These are phyloP conservation scores for Gavialis gangeticus DNA, from an alignment of 2,113 vertebrate genomes.

Conservation along the genomic window DNA sequence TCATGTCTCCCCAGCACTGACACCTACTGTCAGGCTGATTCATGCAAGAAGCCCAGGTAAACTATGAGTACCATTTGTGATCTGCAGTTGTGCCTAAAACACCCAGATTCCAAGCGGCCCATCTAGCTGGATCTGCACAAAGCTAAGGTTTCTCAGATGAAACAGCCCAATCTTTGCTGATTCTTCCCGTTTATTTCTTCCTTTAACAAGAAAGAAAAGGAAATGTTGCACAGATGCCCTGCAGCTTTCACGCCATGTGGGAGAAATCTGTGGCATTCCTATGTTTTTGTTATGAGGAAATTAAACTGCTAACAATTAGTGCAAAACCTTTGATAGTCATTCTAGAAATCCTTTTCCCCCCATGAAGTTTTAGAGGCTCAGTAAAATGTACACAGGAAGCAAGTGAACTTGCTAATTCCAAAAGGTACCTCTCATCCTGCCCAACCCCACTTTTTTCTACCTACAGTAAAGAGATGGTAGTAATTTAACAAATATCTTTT, in stretches of 20 bases:
- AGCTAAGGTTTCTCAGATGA: background rate
- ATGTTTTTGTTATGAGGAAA: background rate
- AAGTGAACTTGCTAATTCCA: background rate
- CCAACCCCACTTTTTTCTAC: background rate
- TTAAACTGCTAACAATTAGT: background rate
- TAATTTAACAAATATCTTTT: background rate
- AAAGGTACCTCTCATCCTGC: background rate
- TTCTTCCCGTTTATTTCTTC: background rate
- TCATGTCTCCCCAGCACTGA: background rate
- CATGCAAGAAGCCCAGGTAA: background rate
- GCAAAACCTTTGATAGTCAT: background rate
- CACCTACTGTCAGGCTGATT: background rate
- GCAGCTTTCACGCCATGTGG: accelerated
- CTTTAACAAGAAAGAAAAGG: background rate
- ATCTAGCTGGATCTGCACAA: accelerated
- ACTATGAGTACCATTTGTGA: background rate
- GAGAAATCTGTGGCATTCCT: accelerated
- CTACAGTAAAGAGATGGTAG: background rate
- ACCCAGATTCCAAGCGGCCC: background rate
- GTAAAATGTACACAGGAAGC: accelerated
- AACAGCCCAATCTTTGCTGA: background rate
- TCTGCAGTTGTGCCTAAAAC: background rate
- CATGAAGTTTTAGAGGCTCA: background rate
- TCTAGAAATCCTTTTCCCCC: background rate
- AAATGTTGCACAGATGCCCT: background rate